A percentile compares a stretch with the other conserved stretches of the same genome.
These are phyloP conservation scores for Anthonomus grandis DNA, from an alignment of 1,140 invertebrate genomes.

Conservation along the genomic window DNA sequence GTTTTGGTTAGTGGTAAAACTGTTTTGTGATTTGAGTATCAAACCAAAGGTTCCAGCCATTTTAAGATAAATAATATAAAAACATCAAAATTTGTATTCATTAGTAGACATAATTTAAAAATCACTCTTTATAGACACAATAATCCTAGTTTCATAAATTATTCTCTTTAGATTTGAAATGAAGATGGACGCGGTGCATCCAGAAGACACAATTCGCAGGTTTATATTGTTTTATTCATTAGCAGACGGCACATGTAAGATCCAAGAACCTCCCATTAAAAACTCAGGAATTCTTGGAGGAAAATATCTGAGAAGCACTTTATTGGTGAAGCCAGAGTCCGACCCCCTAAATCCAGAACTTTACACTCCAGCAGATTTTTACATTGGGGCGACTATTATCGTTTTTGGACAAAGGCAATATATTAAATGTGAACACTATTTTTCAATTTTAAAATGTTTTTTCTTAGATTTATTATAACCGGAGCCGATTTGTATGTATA, in stretches of 20 bases:
- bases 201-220: conserved; percentile 61
- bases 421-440: too few relatives aligned
- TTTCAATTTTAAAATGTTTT: too few relatives aligned
- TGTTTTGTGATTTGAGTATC: too few relatives aligned
- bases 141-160: too few relatives aligned
- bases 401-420: conserved; percentile 61
- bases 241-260: conserved; percentile 59
- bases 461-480: conserved; percentile 56
- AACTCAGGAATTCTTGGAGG: conserved; percentile 70
- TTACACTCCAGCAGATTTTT: conserved; percentile 66
- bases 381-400: conserved; percentile 61
- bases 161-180: conserved; percentile 58
- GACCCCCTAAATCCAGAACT: conserved; percentile 59
- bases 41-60: too few relatives aligned
- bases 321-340: conserved; percentile 64
- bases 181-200: conserved; percentile 62
- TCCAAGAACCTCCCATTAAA: conserved; percentile 58
- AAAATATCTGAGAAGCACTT: conserved; percentile 65
- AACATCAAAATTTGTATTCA: too few relatives aligned
- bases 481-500: conserved; percentile 68
- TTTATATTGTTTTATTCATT: conserved; percentile 68
- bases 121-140: too few relatives aligned
- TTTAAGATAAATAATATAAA: too few relatives aligned
- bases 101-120: too few relatives aligned
- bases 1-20: too few relatives aligned